phyloP scores from a whole-genome alignment of 1,140 invertebrate species.

The Penaeus vannamei region DNA sequence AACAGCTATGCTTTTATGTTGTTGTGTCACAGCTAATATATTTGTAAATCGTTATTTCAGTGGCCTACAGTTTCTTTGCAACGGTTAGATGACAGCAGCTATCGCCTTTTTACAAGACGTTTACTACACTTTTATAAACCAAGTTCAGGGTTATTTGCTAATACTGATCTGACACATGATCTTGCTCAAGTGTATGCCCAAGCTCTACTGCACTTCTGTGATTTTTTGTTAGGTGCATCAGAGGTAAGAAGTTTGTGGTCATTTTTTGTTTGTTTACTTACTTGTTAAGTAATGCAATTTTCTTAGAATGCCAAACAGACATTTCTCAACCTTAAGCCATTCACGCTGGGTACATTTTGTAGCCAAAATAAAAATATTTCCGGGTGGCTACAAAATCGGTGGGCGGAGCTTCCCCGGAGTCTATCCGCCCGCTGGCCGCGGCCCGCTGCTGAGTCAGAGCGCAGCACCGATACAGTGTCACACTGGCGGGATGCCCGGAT shows the following conservation, averaged over 20 bases:
- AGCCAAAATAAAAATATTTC: too few species aligned
- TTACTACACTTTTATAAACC: conserved; percentile 91
- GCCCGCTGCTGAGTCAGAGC: too few species aligned
- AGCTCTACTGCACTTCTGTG: conserved; percentile 83
- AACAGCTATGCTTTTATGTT: neutral
- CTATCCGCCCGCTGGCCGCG: too few species aligned
- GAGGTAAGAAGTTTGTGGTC: conserved; percentile 72
- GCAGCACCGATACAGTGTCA: too few species aligned
- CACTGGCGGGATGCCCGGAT: too few species aligned
- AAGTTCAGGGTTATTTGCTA: conserved; percentile 83
- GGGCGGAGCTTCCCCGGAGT: too few species aligned
- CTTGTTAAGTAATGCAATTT: neutral
- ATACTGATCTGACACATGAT: conserved; percentile 79
- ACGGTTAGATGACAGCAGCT: conserved; percentile 81
- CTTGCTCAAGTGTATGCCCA: conserved; percentile 78
- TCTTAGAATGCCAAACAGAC: neutral
- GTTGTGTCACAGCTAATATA: neutral
- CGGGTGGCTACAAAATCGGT: too few species aligned
- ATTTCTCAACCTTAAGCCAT: too few species aligned
- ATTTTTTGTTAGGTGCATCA: conserved; percentile 79
- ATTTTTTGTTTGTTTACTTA: conserved; percentile 73
- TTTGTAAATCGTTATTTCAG: conserved; percentile 70
- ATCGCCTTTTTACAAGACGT: conserved; percentile 84
- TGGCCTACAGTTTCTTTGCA: conserved; percentile 75
- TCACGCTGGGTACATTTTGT: too few species aligned